Conservation (phyloP, 2,113 vertebrate genomes). For the Podarcis muralis region DNA sequence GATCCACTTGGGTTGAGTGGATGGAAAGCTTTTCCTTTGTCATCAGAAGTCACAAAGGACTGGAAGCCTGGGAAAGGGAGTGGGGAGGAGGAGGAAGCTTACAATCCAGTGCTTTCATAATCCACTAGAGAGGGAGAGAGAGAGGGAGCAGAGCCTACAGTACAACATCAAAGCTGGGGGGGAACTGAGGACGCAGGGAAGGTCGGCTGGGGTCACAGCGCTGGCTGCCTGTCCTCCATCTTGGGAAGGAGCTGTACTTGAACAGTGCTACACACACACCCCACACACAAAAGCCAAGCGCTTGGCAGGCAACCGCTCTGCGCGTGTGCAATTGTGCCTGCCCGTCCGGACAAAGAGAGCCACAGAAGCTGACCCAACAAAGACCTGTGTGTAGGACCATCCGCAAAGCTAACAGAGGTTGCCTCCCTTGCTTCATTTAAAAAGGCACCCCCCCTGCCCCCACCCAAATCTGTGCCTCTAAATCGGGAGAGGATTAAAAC, state of each 20-base stretch:
- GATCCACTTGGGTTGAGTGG: not conserved
- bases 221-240: not conserved
- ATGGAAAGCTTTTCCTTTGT: not conserved
- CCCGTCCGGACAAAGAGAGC: not conserved
- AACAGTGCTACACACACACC: not conserved
- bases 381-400: not conserved
- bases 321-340: not conserved
- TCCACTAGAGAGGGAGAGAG: no score
- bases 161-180: not conserved
- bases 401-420: not conserved
- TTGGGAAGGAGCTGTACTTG: not conserved
- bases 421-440: slow-evolving; percentile 11
- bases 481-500: not conserved
- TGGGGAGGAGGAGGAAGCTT: not conserved
- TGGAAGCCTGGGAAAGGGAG: not conserved
- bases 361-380: not conserved
- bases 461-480: not conserved
- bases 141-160: slow-evolving; percentile 19
- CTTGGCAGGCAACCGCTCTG: fast-evolving
- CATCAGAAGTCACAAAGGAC: not conserved
- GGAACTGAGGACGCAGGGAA: not conserved
- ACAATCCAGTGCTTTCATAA: not conserved
- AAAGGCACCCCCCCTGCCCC: not conserved
- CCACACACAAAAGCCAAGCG: not conserved
- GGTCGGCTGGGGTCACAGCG: not conserved